Evolutionary conservation across 2,888 invertebrate genomes (phyloP).

Genomic region (Meiosimyza decipiens): DNA sequence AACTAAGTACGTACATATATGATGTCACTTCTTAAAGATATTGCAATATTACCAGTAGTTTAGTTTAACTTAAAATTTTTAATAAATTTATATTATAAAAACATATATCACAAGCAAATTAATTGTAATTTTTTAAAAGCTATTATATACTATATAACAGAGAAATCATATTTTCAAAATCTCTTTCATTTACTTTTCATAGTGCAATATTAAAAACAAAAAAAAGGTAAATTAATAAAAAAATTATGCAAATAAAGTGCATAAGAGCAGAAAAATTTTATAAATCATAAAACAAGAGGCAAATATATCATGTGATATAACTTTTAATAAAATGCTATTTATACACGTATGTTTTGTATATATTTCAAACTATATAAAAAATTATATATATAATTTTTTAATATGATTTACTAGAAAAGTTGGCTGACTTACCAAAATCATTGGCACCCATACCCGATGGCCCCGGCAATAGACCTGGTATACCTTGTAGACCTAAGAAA

Average conservation of each 20-base stretch:
- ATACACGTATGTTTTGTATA: not conserved
- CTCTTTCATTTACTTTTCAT: not conserved
- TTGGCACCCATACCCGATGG: conserved; percentile 86
- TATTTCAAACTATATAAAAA: not conserved
- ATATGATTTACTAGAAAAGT: conserved; percentile 1
- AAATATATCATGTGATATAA: conserved; percentile 28
- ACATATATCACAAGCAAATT: not conserved
- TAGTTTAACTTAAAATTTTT: not conserved
- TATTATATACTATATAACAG: not conserved
- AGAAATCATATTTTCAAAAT: not conserved
- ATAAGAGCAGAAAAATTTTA: conserved; percentile 13
- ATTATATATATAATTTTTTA: not conserved
- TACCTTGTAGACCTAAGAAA: conserved; percentile 82
- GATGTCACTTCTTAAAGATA: too few species aligned
- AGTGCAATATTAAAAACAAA: conserved; percentile 18
- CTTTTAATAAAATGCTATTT: not conserved
- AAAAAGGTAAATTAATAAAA: not conserved
- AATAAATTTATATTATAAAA: not conserved
- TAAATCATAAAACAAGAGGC: conserved; percentile 36
- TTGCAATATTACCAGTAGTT: not conserved
- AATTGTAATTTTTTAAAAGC: not conserved
- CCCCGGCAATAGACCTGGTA: conserved; percentile 84
- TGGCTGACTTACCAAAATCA: conserved; percentile 79
- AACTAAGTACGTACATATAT: too few species aligned
- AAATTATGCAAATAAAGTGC: conserved; percentile 20